Base-by-base conservation (phyloP, 35 echinoderm and acorn worm genomes). In the Chiridota heheva region DNA sequence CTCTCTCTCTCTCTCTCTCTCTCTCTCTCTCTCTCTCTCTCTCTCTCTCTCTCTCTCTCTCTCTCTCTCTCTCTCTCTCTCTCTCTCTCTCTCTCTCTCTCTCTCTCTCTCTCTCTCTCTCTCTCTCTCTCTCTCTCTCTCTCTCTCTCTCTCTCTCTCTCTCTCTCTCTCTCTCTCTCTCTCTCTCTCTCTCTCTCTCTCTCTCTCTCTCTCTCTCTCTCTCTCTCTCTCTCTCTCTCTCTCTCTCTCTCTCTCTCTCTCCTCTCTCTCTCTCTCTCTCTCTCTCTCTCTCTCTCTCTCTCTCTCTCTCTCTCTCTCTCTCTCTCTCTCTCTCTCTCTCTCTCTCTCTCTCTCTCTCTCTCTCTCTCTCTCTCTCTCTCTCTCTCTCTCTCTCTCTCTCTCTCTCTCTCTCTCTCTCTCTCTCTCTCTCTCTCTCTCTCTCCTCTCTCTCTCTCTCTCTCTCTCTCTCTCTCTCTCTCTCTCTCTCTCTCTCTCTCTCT, bases 191-290 rank as follows among this genome's bases (percentile, higher is more conserved):
- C 66, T 69, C 66, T 69, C 66, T 40, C 38, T 40, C 38, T 40
- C 38, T 40, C 38, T 40, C 38, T 40, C 38, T 40, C 38, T 40
- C 38, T 40, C 38, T 40, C 38, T 40, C 38, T 40, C 38, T 40
- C 38, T 40, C 38, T 40, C 38, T 40, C 66, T 69, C 66, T 69
- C 66, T 69, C 66, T 69, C 66, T 69, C 66, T 69, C 66, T 69
- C 66, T 69, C 66, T 69, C 66, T 69, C 66, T 69, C 66, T 69
- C 66, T 69, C 66, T 69, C 66, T 69, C 66, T 69, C 66, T 69
- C n/a, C n/a, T n/a, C 66, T 69, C 66, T 69, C 30, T 40, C 66
- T 69, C 30, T 40, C 38, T 69, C 38, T 69, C 66, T 69, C 29
- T 40, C 29, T 40, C 29, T 69, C 29, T 69, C 38, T 40, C 66